Evolutionary conservation across 2,113 vertebrate genomes (phyloP), one percentile per base, ranked within the genome.

Genomic region (Sclerurus mexicanus): DNA sequence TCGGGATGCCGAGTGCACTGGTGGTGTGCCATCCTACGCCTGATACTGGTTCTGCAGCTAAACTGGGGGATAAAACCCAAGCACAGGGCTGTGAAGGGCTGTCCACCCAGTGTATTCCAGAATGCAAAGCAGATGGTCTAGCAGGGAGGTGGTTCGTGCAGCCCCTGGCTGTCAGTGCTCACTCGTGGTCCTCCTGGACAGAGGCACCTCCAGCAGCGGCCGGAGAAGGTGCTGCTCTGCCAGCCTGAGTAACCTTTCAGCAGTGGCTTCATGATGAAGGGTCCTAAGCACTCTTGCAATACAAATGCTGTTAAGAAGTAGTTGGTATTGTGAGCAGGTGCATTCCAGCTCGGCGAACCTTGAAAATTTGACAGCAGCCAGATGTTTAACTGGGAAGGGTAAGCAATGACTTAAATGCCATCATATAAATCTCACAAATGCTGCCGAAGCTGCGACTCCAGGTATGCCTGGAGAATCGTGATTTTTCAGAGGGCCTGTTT

Each of bases 251-350:
- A 16, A 52, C 39, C 77, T 85, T 77, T 75, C 58, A 63, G 31
- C 81, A 25, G 35, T 8, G 39, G 8, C 81, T 89, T 87, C 49
- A 15, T 0, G 0, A 3, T 55, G 63, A 59, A 85, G 31, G 39
- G 21, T 78, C 81, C 64, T 31, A 53, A 78, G 52, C 33, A 3
- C 18, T 78, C 46, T n/a, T 72, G 68, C 39, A 75, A 52, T 72
- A 60, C 16, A 73, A 72, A 56, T 60, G 58, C 35, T 47, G 10
- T 68, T 68, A 50, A 40, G 63, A 24, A 72, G 62, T 75, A 72
- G 81, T 87, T 94, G 69, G 62, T 82, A 64, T 88, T 77, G 85
- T 80, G 46, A 80, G 82, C 95, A 93, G 85, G 85, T 94, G 85
- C 90, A 13, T 93, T 85, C 62, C 49, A 93, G 66, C 78, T 83